These are phyloP conservation scores for Allobates femoralis DNA, from an alignment of 2,797 vertebrate genomes.

Conservation along the genomic window DNA sequence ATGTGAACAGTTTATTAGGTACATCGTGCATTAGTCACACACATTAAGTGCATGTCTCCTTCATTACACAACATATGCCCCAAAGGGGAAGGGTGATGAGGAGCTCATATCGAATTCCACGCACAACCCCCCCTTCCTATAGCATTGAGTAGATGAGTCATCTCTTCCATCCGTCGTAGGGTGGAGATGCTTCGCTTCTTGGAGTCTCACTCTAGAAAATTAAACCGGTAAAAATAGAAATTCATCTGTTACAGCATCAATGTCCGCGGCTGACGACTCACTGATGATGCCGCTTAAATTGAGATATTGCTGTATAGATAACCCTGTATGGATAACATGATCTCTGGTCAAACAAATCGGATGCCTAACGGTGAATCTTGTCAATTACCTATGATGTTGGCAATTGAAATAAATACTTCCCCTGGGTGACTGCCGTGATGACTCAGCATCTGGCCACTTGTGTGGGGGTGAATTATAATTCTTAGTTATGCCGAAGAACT, in stretches of 20 bases:
- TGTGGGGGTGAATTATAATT: too few relatives aligned
- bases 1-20: conserved; percentile 38
- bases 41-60: conserved; percentile 11
- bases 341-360: neutral
- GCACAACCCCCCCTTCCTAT: conserved; percentile 9
- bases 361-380: too few relatives aligned
- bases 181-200: neutral
- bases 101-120: neutral
- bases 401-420: too few relatives aligned
- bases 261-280: neutral
- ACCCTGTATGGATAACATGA: neutral
- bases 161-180: neutral
- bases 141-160: neutral
- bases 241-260: neutral
- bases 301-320: neutral
- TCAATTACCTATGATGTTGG: too few relatives aligned
- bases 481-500: too few relatives aligned
- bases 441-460: too few relatives aligned
- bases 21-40: conserved; percentile 28
- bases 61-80: conserved; percentile 16
- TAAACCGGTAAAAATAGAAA: conserved; percentile 37
- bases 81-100: neutral
- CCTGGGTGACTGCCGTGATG: too few relatives aligned
- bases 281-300: neutral
- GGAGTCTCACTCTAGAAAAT: conserved; percentile 8